Evolutionary conservation across 2,113 vertebrate genomes (phyloP).

Genomic region (Corapipo altera): DNA sequence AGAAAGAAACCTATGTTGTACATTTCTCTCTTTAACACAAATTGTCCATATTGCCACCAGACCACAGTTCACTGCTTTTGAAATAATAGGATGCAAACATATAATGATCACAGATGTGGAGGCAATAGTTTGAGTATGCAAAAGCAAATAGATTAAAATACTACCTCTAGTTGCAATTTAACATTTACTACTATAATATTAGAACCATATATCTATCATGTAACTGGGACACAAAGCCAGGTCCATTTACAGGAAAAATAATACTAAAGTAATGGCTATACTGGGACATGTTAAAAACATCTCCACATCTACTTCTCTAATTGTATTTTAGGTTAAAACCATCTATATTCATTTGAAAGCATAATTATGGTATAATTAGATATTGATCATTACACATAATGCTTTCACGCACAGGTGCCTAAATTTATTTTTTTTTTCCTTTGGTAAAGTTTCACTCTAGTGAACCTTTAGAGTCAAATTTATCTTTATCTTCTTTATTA

Average conservation of each 20-base stretch:
- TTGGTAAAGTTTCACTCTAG: background rate
- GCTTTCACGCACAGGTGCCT: background rate
- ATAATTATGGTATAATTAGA: slow-evolving; percentile 5
- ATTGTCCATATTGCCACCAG: background rate
- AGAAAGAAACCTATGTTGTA: background rate
- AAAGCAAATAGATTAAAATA: slow-evolving; percentile 1
- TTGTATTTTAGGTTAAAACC: background rate
- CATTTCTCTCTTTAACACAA: background rate
- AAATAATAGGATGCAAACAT: background rate
- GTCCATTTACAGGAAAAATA: background rate
- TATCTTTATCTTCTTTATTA: background rate
- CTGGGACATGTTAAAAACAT: background rate
- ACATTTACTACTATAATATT: background rate
- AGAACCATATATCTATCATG: background rate
- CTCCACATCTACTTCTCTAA: background rate
- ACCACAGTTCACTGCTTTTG: background rate
- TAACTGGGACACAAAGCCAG: background rate
- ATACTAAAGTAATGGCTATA: background rate
- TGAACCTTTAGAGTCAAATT: background rate
- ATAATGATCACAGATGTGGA: background rate
- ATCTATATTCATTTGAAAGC: background rate
- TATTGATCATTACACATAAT: slow-evolving; percentile 11
- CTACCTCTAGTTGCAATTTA: background rate
- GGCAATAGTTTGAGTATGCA: background rate
- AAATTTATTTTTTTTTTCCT: background rate